Evolutionary conservation across 2,888 invertebrate genomes (phyloP).

Genomic region (Xestia c-nigrum): DNA sequence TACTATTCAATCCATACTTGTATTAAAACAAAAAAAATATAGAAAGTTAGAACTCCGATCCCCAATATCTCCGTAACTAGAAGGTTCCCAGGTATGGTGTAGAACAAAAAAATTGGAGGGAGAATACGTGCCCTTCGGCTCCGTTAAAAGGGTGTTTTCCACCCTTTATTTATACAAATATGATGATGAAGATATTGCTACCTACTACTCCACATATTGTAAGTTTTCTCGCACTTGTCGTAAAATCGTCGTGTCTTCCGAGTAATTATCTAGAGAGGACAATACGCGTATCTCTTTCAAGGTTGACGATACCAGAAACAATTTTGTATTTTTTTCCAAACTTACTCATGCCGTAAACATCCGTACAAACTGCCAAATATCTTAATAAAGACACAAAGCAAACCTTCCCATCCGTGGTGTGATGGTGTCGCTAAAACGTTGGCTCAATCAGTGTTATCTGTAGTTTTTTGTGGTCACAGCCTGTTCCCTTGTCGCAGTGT

Average conservation of each 20-base stretch:
- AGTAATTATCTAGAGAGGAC: neutral
- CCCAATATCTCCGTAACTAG: too few relatives aligned
- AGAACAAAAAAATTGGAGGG: too few relatives aligned
- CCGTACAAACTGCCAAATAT: conserved; percentile 8
- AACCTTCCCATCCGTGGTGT: conserved; percentile 26
- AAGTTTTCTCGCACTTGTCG: neutral
- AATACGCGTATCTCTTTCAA: neutral
- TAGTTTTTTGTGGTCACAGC: conserved; percentile 61
- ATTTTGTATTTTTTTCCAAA: neutral
- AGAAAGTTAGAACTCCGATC: too few relatives aligned
- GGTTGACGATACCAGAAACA: neutral
- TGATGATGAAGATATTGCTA: neutral
- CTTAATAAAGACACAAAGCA: conserved; percentile 29
- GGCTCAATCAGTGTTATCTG: conserved; percentile 63
- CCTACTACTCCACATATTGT: neutral
- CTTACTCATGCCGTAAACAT: conserved; percentile 22
- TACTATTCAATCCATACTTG: too few relatives aligned
- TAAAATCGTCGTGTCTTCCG: neutral
- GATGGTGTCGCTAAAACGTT: conserved; percentile 44
- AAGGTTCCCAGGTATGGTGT: too few relatives aligned
- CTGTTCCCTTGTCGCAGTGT: conserved; percentile 29
- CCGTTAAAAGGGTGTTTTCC: too few relatives aligned
- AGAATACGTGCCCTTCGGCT: too few relatives aligned
- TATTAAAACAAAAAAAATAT: too few relatives aligned
- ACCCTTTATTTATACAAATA: too few relatives aligned